Evolutionary conservation across 1,140 invertebrate species (phyloP).

Genomic region (Drosophila ironensis): DNA sequence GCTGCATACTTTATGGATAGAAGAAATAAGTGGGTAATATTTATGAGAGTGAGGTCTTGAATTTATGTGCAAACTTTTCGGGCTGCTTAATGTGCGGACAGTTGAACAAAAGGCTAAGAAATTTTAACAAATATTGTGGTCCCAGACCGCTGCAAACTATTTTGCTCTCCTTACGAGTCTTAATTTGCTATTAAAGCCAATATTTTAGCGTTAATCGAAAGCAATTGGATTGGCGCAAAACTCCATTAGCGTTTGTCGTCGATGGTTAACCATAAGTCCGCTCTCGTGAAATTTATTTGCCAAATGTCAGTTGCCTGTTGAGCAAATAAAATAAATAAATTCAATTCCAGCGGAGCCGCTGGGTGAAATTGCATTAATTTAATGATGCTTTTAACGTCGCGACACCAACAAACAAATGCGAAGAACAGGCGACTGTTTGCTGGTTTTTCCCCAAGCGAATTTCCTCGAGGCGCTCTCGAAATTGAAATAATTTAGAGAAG

Average conservation of each 20-base stretch:
- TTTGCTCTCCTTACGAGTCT: too few species aligned
- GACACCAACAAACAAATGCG: slow-evolving; percentile 13
- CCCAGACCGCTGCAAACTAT: slow-evolving; percentile 4
- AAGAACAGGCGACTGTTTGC: not conserved
- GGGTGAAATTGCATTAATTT: slow-evolving; percentile 62
- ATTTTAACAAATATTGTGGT: slow-evolving; percentile 37
- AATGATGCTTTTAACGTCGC: slow-evolving; percentile 62
- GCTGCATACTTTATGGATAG: slow-evolving; percentile 72
- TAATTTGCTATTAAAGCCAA: not conserved
- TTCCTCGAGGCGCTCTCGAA: not conserved
- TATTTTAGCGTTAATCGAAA: not conserved
- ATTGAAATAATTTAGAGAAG: slow-evolving; percentile 58
- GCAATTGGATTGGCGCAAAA: slow-evolving; percentile 1
- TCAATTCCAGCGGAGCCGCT: not conserved
- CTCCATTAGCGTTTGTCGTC: slow-evolving; percentile 10
- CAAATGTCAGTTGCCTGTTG: slow-evolving; percentile 11
- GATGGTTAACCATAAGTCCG: not conserved
- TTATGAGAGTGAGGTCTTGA: slow-evolving; percentile 53
- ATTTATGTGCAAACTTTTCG: slow-evolving; percentile 70
- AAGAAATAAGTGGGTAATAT: slow-evolving; percentile 54
- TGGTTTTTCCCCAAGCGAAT: slow-evolving; percentile 15
- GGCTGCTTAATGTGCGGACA: slow-evolving; percentile 52
- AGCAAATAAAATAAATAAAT: slow-evolving; percentile 28
- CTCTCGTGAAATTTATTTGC: slow-evolving; percentile 5
- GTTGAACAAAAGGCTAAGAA: slow-evolving; percentile 31